A percentile compares a stretch with the other conserved stretches of the same genome.
phyloP scores from a whole-genome alignment of 2,113 vertebrate species.

The Cynoglossus semilaevis region DNA sequence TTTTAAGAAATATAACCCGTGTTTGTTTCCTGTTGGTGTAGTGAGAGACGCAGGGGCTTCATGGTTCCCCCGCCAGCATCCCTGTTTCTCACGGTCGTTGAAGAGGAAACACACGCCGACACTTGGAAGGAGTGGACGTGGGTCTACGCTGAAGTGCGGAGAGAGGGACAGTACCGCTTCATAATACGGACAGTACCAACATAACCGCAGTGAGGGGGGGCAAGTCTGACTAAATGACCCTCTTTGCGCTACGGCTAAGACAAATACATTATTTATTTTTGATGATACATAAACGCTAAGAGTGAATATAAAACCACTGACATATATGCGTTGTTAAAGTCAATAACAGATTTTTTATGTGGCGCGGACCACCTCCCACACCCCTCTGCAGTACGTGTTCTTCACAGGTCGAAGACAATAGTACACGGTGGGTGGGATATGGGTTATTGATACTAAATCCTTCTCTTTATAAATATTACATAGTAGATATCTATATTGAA shows the following conservation, averaged over 20 bases:
- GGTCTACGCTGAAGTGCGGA: conserved; percentile 53
- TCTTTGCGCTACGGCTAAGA: no score
- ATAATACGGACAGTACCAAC: conserved; percentile 73
- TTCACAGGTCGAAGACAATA: conserved; percentile 42
- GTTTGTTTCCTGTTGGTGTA: conserved; percentile 21
- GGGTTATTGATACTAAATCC: conserved; percentile 6
- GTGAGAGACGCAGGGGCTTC: conserved; percentile 26
- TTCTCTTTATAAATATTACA: conserved; percentile 7
- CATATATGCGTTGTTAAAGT: rapidly evolving
- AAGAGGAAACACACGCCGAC: conserved; percentile 4
- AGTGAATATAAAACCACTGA: neutral
- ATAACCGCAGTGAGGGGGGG: conserved; percentile 29
- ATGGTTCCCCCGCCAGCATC: conserved; percentile 33
- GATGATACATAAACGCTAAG: no score
- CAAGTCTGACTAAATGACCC: neutral
- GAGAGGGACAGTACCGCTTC: conserved; percentile 58
- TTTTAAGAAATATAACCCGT: conserved; percentile 3
- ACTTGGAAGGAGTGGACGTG: conserved; percentile 25
- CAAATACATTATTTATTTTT: no score
- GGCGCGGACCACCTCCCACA: neutral
- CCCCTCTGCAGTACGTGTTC: conserved; percentile 37
- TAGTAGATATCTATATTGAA: neutral
- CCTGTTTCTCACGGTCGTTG: conserved; percentile 23
- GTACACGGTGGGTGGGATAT: conserved; percentile 39
- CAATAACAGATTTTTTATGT: neutral